Base-by-base conservation (phyloP, 2,888 invertebrate genomes). In the Embidobia sp. region DNA sequence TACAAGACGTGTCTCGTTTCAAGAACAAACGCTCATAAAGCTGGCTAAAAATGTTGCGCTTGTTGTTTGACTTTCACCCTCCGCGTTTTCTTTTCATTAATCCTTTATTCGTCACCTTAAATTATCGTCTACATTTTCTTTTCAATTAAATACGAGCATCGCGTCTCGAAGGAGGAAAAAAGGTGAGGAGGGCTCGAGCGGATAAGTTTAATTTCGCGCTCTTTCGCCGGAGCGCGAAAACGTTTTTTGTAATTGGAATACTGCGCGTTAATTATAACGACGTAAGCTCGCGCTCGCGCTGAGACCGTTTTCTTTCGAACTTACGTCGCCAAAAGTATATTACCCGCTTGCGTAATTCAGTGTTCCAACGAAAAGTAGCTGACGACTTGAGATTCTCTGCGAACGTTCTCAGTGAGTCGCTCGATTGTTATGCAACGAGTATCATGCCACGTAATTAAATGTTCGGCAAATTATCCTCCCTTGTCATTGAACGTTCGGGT, bases 231-330 rank as follows among this genome's bases (percentile, higher is more conserved):
- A 33, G 53, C 51, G 70, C 22, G 70, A 37, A 61, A 70, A 66
- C 40, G 51, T 59, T 70, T 76, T n/a, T 76, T 57, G 72, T 72
- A 77, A 77, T 72, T 77, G 44, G 57, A 77, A 77, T 72, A 66
- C 66, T 46, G 59, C 42, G 51, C 61, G 66, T 66, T 66, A 76
- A 72, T 77, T 72, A 67, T 77, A 77, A 72, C 77, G 59, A 59
- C 48, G 76, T 48, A 51, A 64, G 57, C 66, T 69, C 27, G 40
- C 42, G 27, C 33, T 57, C 31, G 49, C 61, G 44, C 51, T 22
- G 19, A 48, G 48, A 61, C 48, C 49, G 44, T 67, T 77, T 70
- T 66, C 70, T 61, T 77, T 77, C 29, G 37, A 49, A 49, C 66
- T 61, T 53, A 55, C 66, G 70, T 51, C 64, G 49, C 44, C 48